phyloP scores from a whole-genome alignment of 2,888 invertebrate species.

The Pseudococcus viburni region DNA sequence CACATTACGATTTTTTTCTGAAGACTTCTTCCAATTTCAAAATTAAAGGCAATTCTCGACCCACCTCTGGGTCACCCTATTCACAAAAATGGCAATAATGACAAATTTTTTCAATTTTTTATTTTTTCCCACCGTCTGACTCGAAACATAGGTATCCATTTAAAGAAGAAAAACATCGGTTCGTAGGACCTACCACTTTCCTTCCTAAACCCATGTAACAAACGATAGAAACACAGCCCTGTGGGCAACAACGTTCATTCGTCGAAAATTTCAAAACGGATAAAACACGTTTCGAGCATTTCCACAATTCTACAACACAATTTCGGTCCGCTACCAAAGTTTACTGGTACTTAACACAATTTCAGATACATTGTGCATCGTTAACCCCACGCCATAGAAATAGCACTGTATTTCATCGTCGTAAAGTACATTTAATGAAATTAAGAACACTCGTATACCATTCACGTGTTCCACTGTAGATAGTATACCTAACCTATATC shows the following conservation, averaged over 20 bases:
- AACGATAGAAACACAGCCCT: no score
- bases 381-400: neutral
- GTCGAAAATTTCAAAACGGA: neutral
- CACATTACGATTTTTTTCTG: no score
- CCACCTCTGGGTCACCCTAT: no score
- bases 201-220: no score
- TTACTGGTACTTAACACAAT: constrained; percentile 15
- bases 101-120: no score
- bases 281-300: constrained; percentile 22
- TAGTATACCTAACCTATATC: neutral
- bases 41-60: no score
- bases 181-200: no score
- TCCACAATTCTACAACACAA: neutral
- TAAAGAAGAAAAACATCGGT: no score
- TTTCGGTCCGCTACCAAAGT: neutral
- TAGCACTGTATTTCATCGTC: neutral
- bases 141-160: no score
- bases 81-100: no score
- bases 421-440: constrained; percentile 32
- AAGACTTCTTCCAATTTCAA: no score
- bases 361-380: neutral
- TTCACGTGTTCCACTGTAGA: neutral
- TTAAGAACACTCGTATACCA: neutral
- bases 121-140: no score
- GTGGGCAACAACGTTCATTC: neutral